A percentile compares a stretch with the other conserved stretches of the same genome.
Conservation (phyloP, 2,113 vertebrate genomes). For the Cynopterus brachyotis region DNA sequence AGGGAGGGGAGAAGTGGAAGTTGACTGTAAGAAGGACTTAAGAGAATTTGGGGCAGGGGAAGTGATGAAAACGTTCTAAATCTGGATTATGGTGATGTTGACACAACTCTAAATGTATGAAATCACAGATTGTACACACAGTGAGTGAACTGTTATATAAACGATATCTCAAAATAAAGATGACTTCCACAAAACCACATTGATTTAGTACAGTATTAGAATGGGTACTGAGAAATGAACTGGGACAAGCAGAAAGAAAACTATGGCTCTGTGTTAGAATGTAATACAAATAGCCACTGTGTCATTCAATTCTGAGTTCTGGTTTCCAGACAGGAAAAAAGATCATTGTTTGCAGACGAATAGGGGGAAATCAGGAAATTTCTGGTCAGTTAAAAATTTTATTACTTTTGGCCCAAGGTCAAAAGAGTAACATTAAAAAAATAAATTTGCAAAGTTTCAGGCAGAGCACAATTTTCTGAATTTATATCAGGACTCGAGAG, state of each 20-base stretch:
- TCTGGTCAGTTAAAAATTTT: slow-evolving; percentile 3
- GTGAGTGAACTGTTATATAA: neutral
- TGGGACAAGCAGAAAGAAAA: neutral
- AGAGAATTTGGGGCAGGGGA: neutral
- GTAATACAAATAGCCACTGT: neutral
- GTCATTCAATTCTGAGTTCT: neutral
- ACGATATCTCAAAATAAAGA: neutral
- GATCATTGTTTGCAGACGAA: neutral
- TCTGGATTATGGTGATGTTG: neutral
- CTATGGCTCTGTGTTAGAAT: neutral
- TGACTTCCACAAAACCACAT: neutral
- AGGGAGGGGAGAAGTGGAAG: neutral
- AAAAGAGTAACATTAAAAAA: neutral
- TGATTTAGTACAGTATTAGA: neutral
- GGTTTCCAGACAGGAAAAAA: slow-evolving; percentile 27
- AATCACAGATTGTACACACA: neutral
- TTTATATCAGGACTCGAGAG: neutral
- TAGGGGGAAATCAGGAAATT: neutral
- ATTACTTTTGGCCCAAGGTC: slow-evolving; percentile 22
- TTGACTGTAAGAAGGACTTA: neutral
- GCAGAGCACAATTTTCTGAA: slow-evolving; percentile 12
- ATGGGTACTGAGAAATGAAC: neutral
- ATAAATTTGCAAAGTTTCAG: slow-evolving; percentile 15
- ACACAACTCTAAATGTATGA: neutral
- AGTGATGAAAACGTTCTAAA: neutral